Evolutionary conservation across 2,888 invertebrate species (phyloP), one percentile per base, ranked within the genome.

Genomic region (Latheticus oryzae): DNA sequence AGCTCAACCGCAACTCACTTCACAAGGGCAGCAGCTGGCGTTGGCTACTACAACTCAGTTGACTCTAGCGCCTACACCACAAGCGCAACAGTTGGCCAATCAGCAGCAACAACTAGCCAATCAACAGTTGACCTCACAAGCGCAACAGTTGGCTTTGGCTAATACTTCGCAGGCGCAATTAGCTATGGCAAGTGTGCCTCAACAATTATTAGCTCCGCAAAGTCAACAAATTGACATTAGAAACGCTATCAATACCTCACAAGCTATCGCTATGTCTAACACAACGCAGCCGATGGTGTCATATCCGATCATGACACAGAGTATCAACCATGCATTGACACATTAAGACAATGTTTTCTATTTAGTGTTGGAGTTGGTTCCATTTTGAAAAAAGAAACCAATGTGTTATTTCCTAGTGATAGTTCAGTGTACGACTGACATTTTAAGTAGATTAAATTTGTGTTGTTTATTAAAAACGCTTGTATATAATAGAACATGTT

Each of bases 221-320:
- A 76, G 74, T n/a, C 75, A 74, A 50, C 75, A 76, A 38, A 64
- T 75, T 42, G 76, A 76, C 48, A 64, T 77, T 61, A 68, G 76
- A 17, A 76, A 68, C 55, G 77, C 78, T 8, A 79, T 81, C 21
- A 80, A 76, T 59, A 80, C 81, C 1, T 80, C 81, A 1, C 81
- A 81, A 65, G 81, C 84, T 15, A 77, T 84, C 8, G 83, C 84
- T 2, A 82, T 85, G 80, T 84, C 85, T 1, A 84, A 84, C 65
- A 81, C 84, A 2, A 82, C 83, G 0, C 84, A 84, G 50, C 83
- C 86, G 1, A 80, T 87, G 69, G 85, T 87, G 37, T 86, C 87
- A 1, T 87, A 85, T 70, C 87, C 87, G 1, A 85, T 87, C 35
- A 85, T 87, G 83, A 85, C 86, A 8, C 86, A 86, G 62, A 81